Evolutionary conservation across 2,888 invertebrate genomes (phyloP).

Genomic region (Hermodice carunculata): DNA sequence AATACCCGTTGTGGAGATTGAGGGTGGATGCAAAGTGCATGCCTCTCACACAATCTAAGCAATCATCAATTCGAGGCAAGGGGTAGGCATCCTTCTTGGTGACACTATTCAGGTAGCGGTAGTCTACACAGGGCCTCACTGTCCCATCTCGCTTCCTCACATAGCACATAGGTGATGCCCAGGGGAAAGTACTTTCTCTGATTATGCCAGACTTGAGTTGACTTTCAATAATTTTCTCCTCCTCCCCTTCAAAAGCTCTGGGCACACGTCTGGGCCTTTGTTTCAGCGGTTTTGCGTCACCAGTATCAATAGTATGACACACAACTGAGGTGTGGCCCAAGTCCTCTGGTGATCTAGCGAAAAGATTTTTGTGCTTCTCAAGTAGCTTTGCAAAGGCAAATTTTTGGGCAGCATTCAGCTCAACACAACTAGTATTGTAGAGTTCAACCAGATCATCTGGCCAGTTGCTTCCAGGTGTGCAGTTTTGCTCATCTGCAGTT

Average conservation of each 20-base stretch:
- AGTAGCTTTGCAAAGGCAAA: no score
- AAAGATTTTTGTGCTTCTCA: no score
- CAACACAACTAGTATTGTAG: no score
- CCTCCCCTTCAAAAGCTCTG: not conserved
- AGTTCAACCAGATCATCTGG: no score
- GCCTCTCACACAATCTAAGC: not conserved
- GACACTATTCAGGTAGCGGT: not conserved
- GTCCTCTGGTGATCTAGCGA: no score
- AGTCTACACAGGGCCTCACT: not conserved
- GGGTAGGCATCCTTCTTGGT: not conserved
- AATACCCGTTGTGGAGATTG: conserved; percentile 25
- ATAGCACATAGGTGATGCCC: conserved; percentile 3
- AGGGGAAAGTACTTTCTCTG: not conserved
- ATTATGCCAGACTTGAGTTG: not conserved
- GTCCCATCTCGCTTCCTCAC: conserved; percentile 2
- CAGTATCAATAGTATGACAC: no score
- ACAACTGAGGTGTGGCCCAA: no score
- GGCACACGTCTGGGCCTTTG: not conserved
- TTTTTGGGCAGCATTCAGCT: no score
- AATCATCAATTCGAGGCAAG: conserved; percentile 1
- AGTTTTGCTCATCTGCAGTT: no score
- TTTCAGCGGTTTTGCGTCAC: not conserved
- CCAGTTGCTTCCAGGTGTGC: no score
- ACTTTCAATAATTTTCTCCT: not conserved
- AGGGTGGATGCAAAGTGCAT: conserved; percentile 7